Conservation (phyloP, 2,797 vertebrate species). For the Macroramphosus scolopax region DNA sequence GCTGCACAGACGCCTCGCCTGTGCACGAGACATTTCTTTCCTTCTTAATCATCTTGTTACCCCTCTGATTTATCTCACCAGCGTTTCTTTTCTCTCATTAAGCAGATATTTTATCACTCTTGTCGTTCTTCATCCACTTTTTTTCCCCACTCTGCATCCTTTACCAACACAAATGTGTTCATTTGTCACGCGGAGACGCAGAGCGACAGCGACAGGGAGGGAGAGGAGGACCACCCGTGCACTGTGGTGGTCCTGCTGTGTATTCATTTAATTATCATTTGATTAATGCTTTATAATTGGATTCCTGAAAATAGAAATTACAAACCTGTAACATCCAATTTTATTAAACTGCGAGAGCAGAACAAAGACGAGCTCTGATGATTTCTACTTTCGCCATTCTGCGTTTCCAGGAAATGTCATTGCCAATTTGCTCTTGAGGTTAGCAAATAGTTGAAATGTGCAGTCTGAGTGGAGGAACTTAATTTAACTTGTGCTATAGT, state of each 20-base stretch:
- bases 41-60: too few species aligned
- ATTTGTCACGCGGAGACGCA: too few species aligned
- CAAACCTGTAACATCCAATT: conserved; percentile 23
- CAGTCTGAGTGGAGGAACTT: neutral
- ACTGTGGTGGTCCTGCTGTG: neutral
- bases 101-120: too few species aligned
- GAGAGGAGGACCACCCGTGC: too few species aligned
- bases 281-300: conserved; percentile 28
- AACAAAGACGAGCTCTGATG: neutral
- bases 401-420: conserved; percentile 15
- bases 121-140: too few species aligned
- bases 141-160: too few species aligned
- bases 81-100: too few species aligned
- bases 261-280: conserved; percentile 9
- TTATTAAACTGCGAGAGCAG: conserved; percentile 19
- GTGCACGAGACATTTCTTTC: too few species aligned
- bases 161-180: too few species aligned
- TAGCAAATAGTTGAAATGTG: conserved; percentile 10
- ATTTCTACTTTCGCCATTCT: neutral
- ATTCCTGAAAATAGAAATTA: conserved; percentile 19
- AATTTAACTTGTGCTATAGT: neutral
- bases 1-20: too few species aligned
- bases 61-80: too few species aligned
- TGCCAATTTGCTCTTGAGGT: conserved; percentile 10
- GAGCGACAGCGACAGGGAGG: too few species aligned